phyloP scores from a whole-genome alignment of 2,113 vertebrate genomes.

The Cyanocitta stelleri region DNA sequence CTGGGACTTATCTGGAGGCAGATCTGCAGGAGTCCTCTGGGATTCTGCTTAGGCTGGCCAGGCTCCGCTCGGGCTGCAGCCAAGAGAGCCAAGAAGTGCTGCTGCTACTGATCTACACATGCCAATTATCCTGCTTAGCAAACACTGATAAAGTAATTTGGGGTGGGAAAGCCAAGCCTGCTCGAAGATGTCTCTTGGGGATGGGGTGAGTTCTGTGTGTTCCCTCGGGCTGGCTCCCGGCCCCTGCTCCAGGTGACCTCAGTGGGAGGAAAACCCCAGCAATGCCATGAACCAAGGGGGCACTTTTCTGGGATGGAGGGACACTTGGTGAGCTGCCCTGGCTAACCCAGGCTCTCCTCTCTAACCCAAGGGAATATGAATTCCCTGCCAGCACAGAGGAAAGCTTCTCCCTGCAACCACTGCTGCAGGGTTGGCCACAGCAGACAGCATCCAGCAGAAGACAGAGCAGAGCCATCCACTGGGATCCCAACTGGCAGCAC shows the following conservation, averaged over 20 bases:
- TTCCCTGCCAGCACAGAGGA: background rate
- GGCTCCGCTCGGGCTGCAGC: background rate
- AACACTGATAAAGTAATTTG: background rate
- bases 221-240: background rate
- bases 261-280: background rate
- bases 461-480: background rate
- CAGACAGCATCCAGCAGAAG: background rate
- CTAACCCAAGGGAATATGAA: background rate
- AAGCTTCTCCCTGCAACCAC: background rate
- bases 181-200: background rate
- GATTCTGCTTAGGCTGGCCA: background rate
- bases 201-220: background rate
- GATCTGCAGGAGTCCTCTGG: background rate
- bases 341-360: background rate
- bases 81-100: background rate
- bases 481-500: background rate
- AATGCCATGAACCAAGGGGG: background rate
- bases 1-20: background rate
- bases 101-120: background rate
- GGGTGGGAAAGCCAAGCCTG: background rate
- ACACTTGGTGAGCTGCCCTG: background rate
- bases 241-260: background rate
- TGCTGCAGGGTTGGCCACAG: background rate
- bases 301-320: background rate
- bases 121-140: background rate